These are phyloP conservation scores for Phainopepla nitens DNA, from an alignment of 2,113 vertebrate genomes.

Conservation along the genomic window DNA sequence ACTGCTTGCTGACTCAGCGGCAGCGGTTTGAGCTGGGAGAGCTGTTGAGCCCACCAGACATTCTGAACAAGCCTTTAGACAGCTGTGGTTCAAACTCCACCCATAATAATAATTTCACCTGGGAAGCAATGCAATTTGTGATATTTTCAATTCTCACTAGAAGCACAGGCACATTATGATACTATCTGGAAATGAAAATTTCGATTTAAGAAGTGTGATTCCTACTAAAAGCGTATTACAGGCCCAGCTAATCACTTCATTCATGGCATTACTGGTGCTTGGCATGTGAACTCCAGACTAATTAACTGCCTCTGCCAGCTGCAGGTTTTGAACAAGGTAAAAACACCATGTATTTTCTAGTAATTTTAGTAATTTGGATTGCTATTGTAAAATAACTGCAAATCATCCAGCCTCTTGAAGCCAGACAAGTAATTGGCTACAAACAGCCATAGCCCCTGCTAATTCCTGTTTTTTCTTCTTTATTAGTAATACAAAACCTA, in stretches of 20 bases:
- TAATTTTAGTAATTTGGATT: slow-evolving; percentile 23
- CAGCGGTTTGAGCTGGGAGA: background rate
- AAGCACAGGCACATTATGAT: background rate
- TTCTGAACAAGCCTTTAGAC: background rate
- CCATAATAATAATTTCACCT: background rate
- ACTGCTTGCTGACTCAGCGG: background rate
- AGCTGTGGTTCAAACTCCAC: background rate
- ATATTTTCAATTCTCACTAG: background rate
- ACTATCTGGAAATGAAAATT: background rate
- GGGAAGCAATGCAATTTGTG: background rate
- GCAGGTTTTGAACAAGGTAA: background rate
- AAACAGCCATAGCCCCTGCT: background rate
- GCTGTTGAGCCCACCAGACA: background rate
- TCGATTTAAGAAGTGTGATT: background rate
- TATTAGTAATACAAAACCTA: background rate
- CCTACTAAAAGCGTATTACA: background rate
- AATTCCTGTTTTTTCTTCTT: background rate
- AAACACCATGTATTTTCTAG: background rate
- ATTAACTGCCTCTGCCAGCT: slow-evolving; percentile 2
- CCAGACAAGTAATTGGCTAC: background rate
- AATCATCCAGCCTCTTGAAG: background rate
- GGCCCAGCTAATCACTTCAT: background rate
- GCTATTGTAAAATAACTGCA: background rate
- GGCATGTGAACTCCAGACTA: background rate
- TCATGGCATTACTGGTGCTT: background rate